Base-by-base conservation (phyloP, 2,888 invertebrate genomes). In the Stegophylla sp. region DNA sequence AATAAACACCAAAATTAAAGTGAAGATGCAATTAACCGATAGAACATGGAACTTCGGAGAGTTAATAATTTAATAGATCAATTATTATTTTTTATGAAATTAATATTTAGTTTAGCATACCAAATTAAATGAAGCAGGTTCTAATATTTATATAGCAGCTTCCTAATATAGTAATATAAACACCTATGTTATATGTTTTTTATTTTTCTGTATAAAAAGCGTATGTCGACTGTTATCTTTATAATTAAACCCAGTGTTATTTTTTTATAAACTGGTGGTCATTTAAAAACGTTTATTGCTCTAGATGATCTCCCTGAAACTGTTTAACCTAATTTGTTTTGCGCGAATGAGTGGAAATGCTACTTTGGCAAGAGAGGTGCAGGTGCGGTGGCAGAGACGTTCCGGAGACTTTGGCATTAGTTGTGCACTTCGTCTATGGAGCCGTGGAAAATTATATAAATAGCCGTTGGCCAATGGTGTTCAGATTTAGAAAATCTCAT, bases 371-470 rank as follows among this genome's bases (percentile, higher is more conserved):
- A 28, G 61, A 45, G 20, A 69, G 71, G 45, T 59, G 69, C 71
- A 71, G 79, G 79, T 71, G 71, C 61, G 71, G 79, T 79, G 71
- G 69, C 23, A 61, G 61, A 71, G 51, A 79, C 71, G 79, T 79
- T 79, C 79, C 79, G 79, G 79, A 79, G 79, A 79, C 79, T 79
- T 79, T 79, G 79, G 79, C 79, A 79, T 71, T 71, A 79, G 79
- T 71, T 61, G 67, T 67, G 77, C 45, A 69, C 61, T 79, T 79
- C 59, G 69, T 79, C 71, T 79, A 79, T 79, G 79, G 79, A 79
- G 79, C 79, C 79, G 79, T 79, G 79, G 79, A 79, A 79, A 61
- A 79, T 79, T 79, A 51, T 79, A 79, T 79, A 79, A 79, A 79
- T 79, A 79, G 79, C 71, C 15, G 51, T 79, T 71, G 23, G 69